phyloP scores from a whole-genome alignment of 1,140 invertebrate genomes.

The Drosophila nasuta region DNA sequence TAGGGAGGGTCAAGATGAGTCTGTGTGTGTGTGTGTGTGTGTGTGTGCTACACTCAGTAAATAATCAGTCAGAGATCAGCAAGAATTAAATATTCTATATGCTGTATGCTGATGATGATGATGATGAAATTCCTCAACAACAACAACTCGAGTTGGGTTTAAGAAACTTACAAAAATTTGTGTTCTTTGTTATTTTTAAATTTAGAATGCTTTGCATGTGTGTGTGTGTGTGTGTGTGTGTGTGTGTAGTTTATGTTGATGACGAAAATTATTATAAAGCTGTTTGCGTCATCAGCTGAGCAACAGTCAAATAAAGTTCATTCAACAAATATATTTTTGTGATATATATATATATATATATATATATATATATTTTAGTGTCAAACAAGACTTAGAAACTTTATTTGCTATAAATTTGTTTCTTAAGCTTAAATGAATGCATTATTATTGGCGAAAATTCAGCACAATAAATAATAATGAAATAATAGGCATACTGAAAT shows the following conservation, averaged over 20 bases:
- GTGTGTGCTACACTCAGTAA: constrained; percentile 3
- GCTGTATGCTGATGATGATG: constrained; percentile 1
- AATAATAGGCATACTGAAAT: too few relatives aligned
- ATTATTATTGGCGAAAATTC: too few relatives aligned
- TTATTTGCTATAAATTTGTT: too few relatives aligned
- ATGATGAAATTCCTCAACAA: constrained; percentile 10
- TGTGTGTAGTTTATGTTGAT: not conserved
- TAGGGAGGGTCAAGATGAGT: constrained; percentile 31
- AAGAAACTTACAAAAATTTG: not conserved
- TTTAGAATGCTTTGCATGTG: not conserved
- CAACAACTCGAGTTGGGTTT: not conserved
- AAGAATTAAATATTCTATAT: constrained; percentile 7
- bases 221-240: not conserved
- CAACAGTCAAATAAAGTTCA: not conserved
- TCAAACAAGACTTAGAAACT: too few relatives aligned
- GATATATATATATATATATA: too few relatives aligned
- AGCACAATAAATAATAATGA: too few relatives aligned
- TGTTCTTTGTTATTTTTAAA: constrained; percentile 1
- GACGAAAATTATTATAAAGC: not conserved
- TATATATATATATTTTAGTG: too few relatives aligned
- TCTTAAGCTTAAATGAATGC: too few relatives aligned
- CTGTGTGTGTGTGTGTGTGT: not conserved
- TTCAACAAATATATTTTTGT: too few relatives aligned
- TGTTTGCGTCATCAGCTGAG: not conserved
- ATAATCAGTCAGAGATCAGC: constrained; percentile 33